Evolutionary conservation across 2,113 vertebrate species (phyloP).

Genomic region (Rhinoderma darwinii): DNA sequence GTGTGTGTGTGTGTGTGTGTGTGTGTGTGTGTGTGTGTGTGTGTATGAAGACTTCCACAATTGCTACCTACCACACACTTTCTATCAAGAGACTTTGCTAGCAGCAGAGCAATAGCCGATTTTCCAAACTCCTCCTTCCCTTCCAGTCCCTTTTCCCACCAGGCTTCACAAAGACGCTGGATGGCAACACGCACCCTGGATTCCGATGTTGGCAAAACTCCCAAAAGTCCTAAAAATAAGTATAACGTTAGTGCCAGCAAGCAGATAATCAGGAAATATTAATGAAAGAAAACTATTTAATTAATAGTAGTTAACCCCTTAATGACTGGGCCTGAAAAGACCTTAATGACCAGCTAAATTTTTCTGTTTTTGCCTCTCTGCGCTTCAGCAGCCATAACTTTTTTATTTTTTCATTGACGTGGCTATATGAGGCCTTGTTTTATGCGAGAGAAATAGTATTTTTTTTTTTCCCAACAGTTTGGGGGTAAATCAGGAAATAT

Average conservation of each 20-base stretch:
- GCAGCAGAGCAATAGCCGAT: conserved; percentile 77
- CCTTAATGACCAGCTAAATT: too few relatives aligned
- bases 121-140: conserved; percentile 86
- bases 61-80: conserved; percentile 76
- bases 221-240: conserved; percentile 75
- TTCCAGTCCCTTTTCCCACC: conserved; percentile 89
- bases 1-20: too few relatives aligned
- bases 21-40: not conserved
- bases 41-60: not conserved
- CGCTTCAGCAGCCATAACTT: too few relatives aligned
- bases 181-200: conserved; percentile 71
- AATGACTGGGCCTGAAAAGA: too few relatives aligned
- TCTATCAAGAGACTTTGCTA: conserved; percentile 79
- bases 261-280: not conserved
- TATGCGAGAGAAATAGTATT: too few relatives aligned
- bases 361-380: too few relatives aligned
- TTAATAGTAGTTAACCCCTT: not conserved
- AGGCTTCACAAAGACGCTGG: conserved; percentile 78
- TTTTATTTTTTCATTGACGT: too few relatives aligned
- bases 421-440: too few relatives aligned
- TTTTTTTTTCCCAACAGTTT: too few relatives aligned
- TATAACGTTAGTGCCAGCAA: not conserved
- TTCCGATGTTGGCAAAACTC: conserved; percentile 75
- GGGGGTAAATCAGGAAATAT: too few relatives aligned
- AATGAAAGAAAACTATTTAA: not conserved